Base-by-base conservation (phyloP, 2,797 vertebrate species). In the Gallinago stenura region DNA sequence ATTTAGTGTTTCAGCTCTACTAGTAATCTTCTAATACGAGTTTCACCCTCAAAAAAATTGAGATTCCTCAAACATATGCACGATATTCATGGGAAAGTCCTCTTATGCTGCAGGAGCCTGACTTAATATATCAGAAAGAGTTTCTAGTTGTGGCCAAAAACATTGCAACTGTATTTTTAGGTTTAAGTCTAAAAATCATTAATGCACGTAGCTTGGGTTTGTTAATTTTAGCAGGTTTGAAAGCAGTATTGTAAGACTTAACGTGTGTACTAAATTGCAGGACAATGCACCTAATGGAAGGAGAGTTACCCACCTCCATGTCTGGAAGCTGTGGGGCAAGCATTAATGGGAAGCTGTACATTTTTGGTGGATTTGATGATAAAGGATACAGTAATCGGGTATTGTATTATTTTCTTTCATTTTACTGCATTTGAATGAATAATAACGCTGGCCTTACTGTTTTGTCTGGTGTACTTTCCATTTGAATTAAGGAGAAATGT, bases 311-410 rank as follows among this genome's bases (percentile, higher is more conserved):
- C 45, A 98, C 99, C 25, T 98, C 99, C 64, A 99, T 99, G 99
- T 99, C 99, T 8, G 99, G 99, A 80, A 98, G 98, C 81, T 99
- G 99, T 66, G 98, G 99, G 84, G 98, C 98, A 19, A 98, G 97
- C 92, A 96, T 99, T 77, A 97, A 98, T 68, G 99, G 99, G 73
- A 97, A 98, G 89, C 97, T 99, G 77, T 99, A 98, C 96, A 98
- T 99, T 96, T 99, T 99, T 97, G 99, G 99, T 96, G 99, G 99
- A 89, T 99, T 99, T 97, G 98, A 99, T 97, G 98, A 99, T 92
- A 98, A 98, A 93, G 99, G 99, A 96, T 99, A 99, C 97, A 99
- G 99, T 79, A 99, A 99, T 96, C 97, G 98, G 98, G 99, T 99
- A 98, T 97, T 95, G 75, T 31, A 31, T 71, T 50, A 31, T 90